These are phyloP conservation scores for Anhinga anhinga DNA, from an alignment of 2,113 vertebrate genomes.

Conservation along the genomic window DNA sequence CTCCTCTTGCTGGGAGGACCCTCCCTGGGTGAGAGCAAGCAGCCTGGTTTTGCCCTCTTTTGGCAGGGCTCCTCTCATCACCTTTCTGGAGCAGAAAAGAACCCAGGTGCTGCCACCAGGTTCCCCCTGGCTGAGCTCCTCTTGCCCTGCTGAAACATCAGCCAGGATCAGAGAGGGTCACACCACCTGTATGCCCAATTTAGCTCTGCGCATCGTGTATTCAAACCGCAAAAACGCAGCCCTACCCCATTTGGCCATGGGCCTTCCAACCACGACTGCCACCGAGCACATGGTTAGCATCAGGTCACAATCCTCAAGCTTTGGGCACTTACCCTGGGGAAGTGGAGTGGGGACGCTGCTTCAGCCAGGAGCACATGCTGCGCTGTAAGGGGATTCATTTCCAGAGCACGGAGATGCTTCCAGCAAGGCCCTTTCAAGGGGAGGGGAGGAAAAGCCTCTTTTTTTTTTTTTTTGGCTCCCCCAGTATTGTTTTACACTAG, in stretches of 20 bases:
- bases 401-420: neutral
- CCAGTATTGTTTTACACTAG: neutral
- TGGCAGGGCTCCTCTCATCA: neutral
- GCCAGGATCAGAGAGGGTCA: neutral
- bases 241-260: fast-evolving
- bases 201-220: fast-evolving
- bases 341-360: neutral
- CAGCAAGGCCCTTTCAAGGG: neutral
- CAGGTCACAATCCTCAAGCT: fast-evolving
- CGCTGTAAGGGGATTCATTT: neutral
- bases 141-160: neutral
- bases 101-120: neutral
- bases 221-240: neutral
- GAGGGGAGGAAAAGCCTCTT: neutral
- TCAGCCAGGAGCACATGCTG: neutral
- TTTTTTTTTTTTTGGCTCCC: neutral
- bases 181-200: neutral
- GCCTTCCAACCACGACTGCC: neutral
- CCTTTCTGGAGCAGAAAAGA: neutral
- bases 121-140: neutral
- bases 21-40: neutral
- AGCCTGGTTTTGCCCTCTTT: neutral
- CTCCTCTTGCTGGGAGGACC: neutral
- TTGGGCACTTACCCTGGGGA: neutral
- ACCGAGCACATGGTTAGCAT: neutral